Percentiles rank a stretch among this genome's conserved stretches.
These are phyloP conservation scores for Astur gentilis DNA, from an alignment of 2,113 vertebrate species.

Conservation along the genomic window DNA sequence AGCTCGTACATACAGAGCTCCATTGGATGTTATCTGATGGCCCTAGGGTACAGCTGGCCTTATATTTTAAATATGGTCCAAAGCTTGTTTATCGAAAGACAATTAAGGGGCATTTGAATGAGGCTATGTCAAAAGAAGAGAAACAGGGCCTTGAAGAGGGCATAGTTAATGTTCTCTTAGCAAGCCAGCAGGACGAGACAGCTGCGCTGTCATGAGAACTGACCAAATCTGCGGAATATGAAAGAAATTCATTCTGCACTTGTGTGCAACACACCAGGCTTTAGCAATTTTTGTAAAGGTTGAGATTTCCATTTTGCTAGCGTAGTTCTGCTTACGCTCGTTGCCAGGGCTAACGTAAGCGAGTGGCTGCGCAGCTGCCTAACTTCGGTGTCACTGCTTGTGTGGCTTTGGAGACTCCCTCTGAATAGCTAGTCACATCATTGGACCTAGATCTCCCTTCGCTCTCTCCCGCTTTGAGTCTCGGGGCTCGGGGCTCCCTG, in stretches of 20 bases:
- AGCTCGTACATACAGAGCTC: neutral
- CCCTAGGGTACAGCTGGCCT: neutral
- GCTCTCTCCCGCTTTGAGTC: neutral
- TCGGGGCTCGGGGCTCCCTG: neutral
- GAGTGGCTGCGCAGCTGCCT: neutral
- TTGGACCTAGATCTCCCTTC: neutral
- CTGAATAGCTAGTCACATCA: neutral
- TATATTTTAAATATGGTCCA: neutral
- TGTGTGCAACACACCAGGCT: neutral
- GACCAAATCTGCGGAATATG: neutral
- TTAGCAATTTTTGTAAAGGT: neutral
- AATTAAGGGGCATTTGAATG: neutral
- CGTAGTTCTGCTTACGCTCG: neutral
- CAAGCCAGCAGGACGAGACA: neutral
- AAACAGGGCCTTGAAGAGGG: neutral
- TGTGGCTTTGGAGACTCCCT: neutral
- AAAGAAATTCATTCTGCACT: neutral
- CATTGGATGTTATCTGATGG: neutral
- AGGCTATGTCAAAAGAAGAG: neutral
- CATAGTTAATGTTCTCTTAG: neutral
- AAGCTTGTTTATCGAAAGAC: neutral
- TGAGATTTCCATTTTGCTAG: neutral
- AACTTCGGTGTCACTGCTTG: neutral
- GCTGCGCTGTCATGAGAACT: neutral
- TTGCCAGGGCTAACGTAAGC: neutral